These are phyloP conservation scores for Bombus sylvicola DNA, from an alignment of 1,140 invertebrate genomes.

Conservation along the genomic window DNA sequence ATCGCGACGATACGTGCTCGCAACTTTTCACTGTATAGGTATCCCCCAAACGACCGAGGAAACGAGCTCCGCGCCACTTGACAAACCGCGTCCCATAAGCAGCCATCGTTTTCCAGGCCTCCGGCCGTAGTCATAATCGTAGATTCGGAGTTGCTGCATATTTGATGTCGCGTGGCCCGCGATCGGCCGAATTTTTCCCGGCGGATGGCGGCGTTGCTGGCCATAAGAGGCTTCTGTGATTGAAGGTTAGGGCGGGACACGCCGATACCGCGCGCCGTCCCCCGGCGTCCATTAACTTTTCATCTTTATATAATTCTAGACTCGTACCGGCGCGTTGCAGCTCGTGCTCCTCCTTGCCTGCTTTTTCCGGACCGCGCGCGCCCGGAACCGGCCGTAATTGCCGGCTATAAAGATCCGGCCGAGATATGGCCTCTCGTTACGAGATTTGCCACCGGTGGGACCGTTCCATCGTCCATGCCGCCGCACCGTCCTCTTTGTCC, in stretches of 20 bases:
- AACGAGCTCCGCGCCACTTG: constrained; percentile 69
- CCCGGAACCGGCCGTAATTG: constrained; percentile 69
- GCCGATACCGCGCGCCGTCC: constrained; percentile 68
- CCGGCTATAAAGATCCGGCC: constrained; percentile 72
- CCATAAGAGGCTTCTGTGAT: constrained; percentile 82
- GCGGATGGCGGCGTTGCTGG: constrained; percentile 76
- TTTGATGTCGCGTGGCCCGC: constrained; percentile 80
- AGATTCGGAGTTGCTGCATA: constrained; percentile 81
- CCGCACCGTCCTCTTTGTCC: not conserved
- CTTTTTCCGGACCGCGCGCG: constrained; percentile 56
- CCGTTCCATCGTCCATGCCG: constrained; percentile 42
- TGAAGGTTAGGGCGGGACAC: constrained; percentile 79
- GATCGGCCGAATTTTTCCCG: constrained; percentile 81
- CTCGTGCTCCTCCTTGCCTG: constrained; percentile 40
- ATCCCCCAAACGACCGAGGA: not conserved
- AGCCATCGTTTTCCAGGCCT: constrained; percentile 42
- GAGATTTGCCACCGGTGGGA: constrained; percentile 70
- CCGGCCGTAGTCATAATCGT: constrained; percentile 76
- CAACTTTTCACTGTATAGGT: constrained; percentile 25
- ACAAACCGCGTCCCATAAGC: constrained; percentile 79
- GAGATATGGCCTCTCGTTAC: constrained; percentile 68
- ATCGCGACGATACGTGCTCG: constrained; percentile 1
- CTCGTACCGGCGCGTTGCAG: constrained; percentile 58
- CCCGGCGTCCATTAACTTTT: constrained; percentile 80
- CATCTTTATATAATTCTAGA: constrained; percentile 81